Evolutionary conservation across 2,797 vertebrate species (phyloP), one percentile per base, ranked within the genome.

Genomic region (Pipistrellus pygmaeus): DNA sequence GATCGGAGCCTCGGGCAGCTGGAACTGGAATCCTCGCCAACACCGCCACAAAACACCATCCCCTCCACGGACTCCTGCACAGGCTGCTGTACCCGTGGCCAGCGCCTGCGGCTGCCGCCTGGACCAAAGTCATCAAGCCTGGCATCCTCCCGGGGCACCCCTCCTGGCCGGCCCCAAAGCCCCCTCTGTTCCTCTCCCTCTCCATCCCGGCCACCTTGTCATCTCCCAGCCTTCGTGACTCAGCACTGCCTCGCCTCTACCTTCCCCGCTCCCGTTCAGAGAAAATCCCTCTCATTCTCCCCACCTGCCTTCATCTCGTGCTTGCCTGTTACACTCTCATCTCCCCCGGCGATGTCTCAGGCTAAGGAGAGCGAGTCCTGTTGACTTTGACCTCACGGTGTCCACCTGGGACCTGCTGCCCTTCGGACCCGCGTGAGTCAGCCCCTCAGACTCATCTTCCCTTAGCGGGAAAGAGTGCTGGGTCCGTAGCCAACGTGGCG

Each of bases 21-120:
- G 78, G 62, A 62, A 57, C 35, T 27, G 12, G 21, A 84, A 38
- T 21, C 18, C 44, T 69, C 35, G 27, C 5, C 5, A 46, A 55
- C 60, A 27, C 64, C 27, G 4, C 0, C 11, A 4, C 0, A 11
- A 73, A 41, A 27, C 0, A 2, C 44, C 81, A 55, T 5, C 21
- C 48, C 46, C 60, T 32, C 76, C 57, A 13, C 13, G 1, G 21
- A 48, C n/a, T 71, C 57, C 21, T 4, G 0, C 41, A 69, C 17
- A 6, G 38, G 64, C 75, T 30, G 4, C n/a, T 2, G 1, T 11
- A 18, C 7, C 72, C 17, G 8, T 8, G 64, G 51, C 82, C 35
- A 27, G 4, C 9, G 69, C 12, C 20, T 8, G 23, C 27, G 64
- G 44, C n/a, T 57, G 57, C 51, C 21, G 55, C 71, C 27, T 91